A percentile compares a stretch with the other conserved stretches of the same genome.
Conservation (phyloP, 2,888 invertebrate species). For the Dasysyrphus tricinctus region DNA sequence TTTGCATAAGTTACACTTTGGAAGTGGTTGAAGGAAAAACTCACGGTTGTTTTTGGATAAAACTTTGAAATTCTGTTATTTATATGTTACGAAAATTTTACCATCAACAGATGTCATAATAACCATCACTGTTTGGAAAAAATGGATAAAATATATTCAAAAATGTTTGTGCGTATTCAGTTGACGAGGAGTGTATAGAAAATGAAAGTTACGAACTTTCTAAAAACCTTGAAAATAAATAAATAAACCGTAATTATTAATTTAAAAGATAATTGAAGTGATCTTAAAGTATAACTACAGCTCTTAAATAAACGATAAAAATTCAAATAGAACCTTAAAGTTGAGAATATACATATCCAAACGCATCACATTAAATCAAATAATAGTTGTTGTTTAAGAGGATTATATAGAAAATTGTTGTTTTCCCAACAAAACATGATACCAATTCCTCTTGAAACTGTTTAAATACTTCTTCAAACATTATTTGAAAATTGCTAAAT, state of each 20-base stretch:
- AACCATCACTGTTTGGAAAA: too few relatives aligned
- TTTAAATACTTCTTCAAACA: slow-evolving; percentile 11
- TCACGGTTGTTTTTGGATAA: too few relatives aligned
- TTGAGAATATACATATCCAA: too few relatives aligned
- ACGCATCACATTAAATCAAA: not conserved
- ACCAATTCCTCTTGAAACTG: not conserved
- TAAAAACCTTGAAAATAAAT: not conserved
- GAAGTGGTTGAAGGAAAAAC: too few relatives aligned
- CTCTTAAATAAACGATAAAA: not conserved
- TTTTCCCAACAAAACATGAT: not conserved
- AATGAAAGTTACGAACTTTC: too few relatives aligned
- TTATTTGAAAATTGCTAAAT: not conserved
- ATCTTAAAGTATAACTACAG: not conserved
- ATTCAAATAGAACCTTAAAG: not conserved
- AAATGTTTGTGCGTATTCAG: too few relatives aligned
- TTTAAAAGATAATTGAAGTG: not conserved
- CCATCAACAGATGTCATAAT: too few relatives aligned
- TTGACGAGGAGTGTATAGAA: too few relatives aligned
- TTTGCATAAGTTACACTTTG: too few relatives aligned
- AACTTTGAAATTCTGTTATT: too few relatives aligned
- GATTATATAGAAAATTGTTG: slow-evolving; percentile 5
- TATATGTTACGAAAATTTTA: too few relatives aligned
- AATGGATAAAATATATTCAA: too few relatives aligned
- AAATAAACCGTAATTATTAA: not conserved
- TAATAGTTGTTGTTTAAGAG: not conserved